Conservation (phyloP, 2,113 vertebrate genomes). For the Sapajus apella region DNA sequence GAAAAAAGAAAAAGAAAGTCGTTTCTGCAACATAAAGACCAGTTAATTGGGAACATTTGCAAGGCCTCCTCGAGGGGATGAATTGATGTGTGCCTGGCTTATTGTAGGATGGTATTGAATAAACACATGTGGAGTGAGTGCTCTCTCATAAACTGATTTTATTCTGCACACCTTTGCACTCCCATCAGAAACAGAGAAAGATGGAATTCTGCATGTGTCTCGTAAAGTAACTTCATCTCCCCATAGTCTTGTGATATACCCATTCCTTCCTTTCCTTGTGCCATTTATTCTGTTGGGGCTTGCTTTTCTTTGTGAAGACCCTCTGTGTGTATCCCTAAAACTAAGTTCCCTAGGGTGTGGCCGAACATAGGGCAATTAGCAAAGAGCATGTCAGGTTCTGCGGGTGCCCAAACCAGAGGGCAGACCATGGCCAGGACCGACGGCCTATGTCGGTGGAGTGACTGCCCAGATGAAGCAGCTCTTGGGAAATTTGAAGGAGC, state of each 20-base stretch:
- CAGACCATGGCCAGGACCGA: neutral
- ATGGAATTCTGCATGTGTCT: neutral
- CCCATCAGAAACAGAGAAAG: neutral
- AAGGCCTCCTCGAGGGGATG: neutral
- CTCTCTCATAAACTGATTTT: neutral
- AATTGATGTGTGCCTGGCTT: neutral
- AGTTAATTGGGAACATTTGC: neutral
- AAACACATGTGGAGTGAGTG: neutral
- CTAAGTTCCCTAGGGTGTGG: too few relatives aligned
- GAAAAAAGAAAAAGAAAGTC: neutral
- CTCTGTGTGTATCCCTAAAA: neutral
- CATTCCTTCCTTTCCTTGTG: neutral
- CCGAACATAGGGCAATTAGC: neutral
- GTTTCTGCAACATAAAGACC: neutral
- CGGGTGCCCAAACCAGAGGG: neutral
- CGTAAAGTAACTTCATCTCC: neutral
- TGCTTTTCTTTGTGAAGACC: neutral
- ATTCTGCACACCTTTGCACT: neutral
- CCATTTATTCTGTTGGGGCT: neutral
- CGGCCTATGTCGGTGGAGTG: neutral
- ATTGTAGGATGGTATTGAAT: neutral
- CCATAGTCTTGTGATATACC: neutral
- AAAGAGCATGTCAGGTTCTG: neutral
- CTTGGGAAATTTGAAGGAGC: neutral
- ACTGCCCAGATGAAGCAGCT: neutral